Percentiles rank a stretch among this genome's conserved stretches.
Conservation (phyloP, 1,140 invertebrate species). For the Heliothis virescens region DNA sequence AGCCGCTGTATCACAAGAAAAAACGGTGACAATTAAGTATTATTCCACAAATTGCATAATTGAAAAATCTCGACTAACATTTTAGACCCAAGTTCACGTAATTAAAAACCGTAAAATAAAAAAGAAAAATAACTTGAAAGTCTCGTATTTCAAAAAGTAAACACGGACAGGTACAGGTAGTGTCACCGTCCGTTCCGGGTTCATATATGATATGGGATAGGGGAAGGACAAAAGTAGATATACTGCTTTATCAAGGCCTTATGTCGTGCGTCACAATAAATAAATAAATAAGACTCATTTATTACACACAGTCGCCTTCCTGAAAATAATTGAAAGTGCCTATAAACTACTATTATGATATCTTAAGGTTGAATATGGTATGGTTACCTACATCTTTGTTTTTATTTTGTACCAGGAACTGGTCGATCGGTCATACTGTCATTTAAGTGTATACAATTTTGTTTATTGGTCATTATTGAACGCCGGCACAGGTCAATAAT, state of each 20-base stretch:
- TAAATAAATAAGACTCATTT: neutral
- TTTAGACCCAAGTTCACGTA: too few species aligned
- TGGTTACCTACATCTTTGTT: neutral
- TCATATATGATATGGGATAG: conserved; percentile 13
- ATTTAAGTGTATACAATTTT: neutral
- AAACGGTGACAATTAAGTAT: too few species aligned
- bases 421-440: conserved; percentile 1
- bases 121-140: neutral
- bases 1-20: too few species aligned
- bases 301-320: conserved; percentile 25
- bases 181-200: conserved; percentile 30
- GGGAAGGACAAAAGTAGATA: neutral
- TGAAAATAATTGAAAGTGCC: conserved; percentile 16
- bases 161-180: neutral
- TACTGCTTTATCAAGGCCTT: conserved; percentile 5
- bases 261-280: too few species aligned
- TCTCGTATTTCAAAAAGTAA: neutral
- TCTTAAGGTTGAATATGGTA: neutral
- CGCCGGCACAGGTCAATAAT: neutral
- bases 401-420: conserved; percentile 23
- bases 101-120: neutral
- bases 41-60: too few species aligned
- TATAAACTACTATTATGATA: neutral
- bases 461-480: neutral
- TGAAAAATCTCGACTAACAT: too few species aligned